Evolutionary conservation across 2,797 vertebrate species (phyloP), one percentile per base, ranked within the genome.

Genomic region (Anabacerthia variegaticeps): DNA sequence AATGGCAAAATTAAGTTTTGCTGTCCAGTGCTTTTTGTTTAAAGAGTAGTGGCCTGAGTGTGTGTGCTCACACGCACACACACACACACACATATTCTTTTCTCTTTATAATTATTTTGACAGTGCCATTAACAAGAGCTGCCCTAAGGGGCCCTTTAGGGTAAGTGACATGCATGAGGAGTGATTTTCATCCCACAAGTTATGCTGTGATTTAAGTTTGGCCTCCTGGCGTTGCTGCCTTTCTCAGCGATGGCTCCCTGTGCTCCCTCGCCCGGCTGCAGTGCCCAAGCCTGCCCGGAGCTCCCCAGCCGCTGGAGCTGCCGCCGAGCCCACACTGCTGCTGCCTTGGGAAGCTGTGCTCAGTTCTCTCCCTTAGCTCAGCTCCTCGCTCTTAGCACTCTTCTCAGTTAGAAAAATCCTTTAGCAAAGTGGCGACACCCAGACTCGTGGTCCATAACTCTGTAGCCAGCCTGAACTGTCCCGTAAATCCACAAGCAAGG

Each of bases 131-230:
- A 97, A 88, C 74, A 83, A 94, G 88, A 95, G 93, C 54, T 97
- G 95, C 96, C 97, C 96, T 66, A 59, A 94, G 97, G 97, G 95
- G 94, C 93, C 94, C 97, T 95, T 77, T 54, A 62, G 95, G 96
- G 97, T 96, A 96, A 97, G 97, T 97, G 96, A 97, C 96, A 97
- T 95, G 82, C 95, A 96, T 43, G 92, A 96, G 94, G 93, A 95
- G 91, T 56, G 39, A 82, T 94, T 92, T 95, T 95, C 92, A 93
- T 94, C 95, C 84, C 88, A 8, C 89, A 88, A 89, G 92, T 94
- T 96, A 87, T 89, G 96, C 95, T 85, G 87, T 84, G 89, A 94
- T 96, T 95, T 65, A 69, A 87, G 95, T 61, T 74, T 91, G 89
- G 90, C 89, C 89, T 56, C 54, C 62, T n/a, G 85, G 72, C 28